Conservation (phyloP, 2,888 invertebrate genomes). For the Stenodera caucasica region DNA sequence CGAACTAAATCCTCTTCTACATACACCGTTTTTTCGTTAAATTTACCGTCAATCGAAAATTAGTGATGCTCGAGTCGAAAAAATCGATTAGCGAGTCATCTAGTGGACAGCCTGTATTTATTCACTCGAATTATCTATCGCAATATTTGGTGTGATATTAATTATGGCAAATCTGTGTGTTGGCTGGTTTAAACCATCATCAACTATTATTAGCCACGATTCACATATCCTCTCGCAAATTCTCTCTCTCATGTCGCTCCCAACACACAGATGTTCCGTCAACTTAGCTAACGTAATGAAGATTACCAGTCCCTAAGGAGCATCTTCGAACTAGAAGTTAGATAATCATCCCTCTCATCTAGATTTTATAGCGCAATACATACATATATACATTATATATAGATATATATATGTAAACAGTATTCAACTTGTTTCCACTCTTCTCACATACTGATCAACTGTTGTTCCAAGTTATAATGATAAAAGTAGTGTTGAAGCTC, state of each 20-base stretch:
- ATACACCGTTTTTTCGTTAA: too few relatives aligned
- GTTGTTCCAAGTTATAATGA: background rate
- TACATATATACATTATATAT: conserved; percentile 19
- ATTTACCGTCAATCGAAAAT: too few relatives aligned
- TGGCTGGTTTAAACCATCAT: conserved; percentile 5
- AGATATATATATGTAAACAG: too few relatives aligned
- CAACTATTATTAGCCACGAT: background rate
- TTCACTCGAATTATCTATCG: background rate
- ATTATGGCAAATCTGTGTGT: conserved; percentile 14
- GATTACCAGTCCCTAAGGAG: conserved; percentile 42
- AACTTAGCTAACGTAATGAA: conserved; percentile 40
- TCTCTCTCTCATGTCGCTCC: conserved; percentile 9
- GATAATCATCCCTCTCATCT: conserved; percentile 35
- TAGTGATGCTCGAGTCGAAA: too few relatives aligned
- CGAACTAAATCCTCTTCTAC: too few relatives aligned
- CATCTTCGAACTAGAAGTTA: conserved; percentile 38
- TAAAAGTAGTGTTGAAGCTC: background rate
- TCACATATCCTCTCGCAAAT: conserved; percentile 5
- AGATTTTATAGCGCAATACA: conserved; percentile 33
- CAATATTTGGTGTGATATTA: conserved; percentile 12
- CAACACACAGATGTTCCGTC: conserved; percentile 34
- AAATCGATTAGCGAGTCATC: too few relatives aligned
- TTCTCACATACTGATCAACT: too few relatives aligned
- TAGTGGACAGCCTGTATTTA: too few relatives aligned
- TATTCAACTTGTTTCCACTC: too few relatives aligned